Evolutionary conservation across 2,888 invertebrate genomes (phyloP).

Genomic region (Synergus itoensis): DNA sequence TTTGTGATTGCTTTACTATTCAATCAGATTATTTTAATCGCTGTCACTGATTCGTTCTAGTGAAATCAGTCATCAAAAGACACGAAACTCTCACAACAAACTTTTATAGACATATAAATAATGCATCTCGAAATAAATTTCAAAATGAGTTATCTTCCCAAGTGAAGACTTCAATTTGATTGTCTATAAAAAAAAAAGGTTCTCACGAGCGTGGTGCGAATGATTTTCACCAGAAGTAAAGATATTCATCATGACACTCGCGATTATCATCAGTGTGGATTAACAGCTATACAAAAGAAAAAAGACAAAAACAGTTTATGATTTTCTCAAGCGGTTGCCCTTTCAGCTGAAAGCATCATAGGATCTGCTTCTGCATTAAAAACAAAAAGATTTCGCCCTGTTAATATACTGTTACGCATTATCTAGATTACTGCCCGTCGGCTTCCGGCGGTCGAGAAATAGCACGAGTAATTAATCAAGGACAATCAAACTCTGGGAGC

Average conservation of each 20-base stretch:
- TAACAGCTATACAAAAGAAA: constrained; percentile 1
- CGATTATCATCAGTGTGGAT: constrained; percentile 28
- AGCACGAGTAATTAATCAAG: constrained; percentile 76
- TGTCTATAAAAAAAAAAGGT: not conserved
- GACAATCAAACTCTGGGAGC: constrained; percentile 77
- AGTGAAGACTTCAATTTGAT: not conserved
- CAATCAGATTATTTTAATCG: constrained; percentile 35
- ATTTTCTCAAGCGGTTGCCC: constrained; percentile 19
- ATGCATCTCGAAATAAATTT: not conserved
- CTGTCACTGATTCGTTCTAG: constrained; percentile 8
- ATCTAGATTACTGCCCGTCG: constrained; percentile 73
- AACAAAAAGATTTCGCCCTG: constrained; percentile 43
- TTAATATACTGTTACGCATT: constrained; percentile 74
- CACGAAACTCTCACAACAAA: not conserved
- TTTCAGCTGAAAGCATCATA: constrained; percentile 3
- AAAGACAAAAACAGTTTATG: constrained; percentile 11
- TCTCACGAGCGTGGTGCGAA: constrained; percentile 7
- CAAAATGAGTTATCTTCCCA: not conserved
- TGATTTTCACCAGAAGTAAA: constrained; percentile 8
- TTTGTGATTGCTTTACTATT: constrained; percentile 26
- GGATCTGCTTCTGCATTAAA: not conserved
- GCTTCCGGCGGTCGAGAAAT: constrained; percentile 69
- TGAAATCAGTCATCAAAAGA: not conserved
- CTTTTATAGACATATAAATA: too few species aligned
- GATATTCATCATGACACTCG: constrained; percentile 1